Evolutionary conservation across 2,888 invertebrate species (phyloP).

Genomic region (Agrotis exclamationis): DNA sequence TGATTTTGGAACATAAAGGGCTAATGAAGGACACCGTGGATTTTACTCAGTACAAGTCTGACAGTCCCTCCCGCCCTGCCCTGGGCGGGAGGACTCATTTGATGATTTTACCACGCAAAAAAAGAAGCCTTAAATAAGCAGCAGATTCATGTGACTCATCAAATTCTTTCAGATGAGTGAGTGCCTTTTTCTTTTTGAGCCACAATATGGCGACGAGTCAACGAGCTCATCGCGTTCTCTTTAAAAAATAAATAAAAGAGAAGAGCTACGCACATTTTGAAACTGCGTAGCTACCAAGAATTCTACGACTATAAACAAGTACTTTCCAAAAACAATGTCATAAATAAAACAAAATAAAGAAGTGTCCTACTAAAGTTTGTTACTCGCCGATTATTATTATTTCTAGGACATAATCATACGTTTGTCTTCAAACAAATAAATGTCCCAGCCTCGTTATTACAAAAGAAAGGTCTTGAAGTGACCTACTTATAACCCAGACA

Average conservation of each 20-base stretch:
- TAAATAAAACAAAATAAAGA: slow-evolving; percentile 20
- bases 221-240: not conserved
- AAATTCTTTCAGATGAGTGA: too few species aligned
- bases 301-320: not conserved
- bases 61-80: too few species aligned
- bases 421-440: slow-evolving; percentile 46
- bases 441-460: slow-evolving; percentile 14
- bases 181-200: too few species aligned
- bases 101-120: too few species aligned
- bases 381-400: slow-evolving; percentile 30
- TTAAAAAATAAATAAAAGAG: not conserved
- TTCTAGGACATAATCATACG: slow-evolving; percentile 46
- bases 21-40: too few species aligned
- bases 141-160: not conserved
- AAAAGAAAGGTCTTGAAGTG: slow-evolving; percentile 38
- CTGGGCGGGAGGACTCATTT: too few species aligned
- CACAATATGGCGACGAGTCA: too few species aligned
- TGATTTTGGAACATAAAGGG: too few species aligned
- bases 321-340: slow-evolving; percentile 11
- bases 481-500: slow-evolving; percentile 34
- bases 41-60: too few species aligned
- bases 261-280: not conserved
- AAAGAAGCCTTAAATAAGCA: slow-evolving; percentile 8
- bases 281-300: not conserved
- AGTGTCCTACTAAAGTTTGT: slow-evolving; percentile 3